Evolutionary conservation across 1,140 invertebrate genomes (phyloP), one percentile per base, ranked within the genome.

Genomic region (Agrilus planipennis): DNA sequence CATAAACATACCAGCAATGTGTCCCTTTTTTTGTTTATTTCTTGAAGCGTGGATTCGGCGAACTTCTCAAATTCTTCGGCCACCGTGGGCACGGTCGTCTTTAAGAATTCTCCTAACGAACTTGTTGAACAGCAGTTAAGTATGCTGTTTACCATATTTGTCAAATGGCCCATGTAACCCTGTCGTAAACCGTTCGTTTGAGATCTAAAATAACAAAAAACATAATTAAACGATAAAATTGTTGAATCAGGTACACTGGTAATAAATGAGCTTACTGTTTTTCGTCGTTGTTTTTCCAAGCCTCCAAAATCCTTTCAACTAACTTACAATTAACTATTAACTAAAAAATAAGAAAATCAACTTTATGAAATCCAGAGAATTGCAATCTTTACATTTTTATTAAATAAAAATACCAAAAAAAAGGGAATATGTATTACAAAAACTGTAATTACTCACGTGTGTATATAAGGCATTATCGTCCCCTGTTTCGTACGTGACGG

Each of bases 1-100:
- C 1, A 28, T 32, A 3, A 18, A 60, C 54, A 56, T 60, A 73
- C 73, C 61, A 74, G 49, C 45, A 58, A 41, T 39, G 72, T 66
- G 51, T 72, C 59, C 54, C 81, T 77, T 46, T 62, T 69, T 39
- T 73, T 72, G 57, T 81, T 82, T 6, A 74, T 66, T 53, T 76
- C 72, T 19, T 60, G 53, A 39, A 84, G 54, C 27, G 71, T 60
- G 19, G 60, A 67, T 30, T 63, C 60, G 16, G 75, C 63, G 65
- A 81, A 78, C 18, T 64, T 59, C 31, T 76, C 65, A 74, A 81
- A 79, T 42, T 65, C 64, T 39, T 69, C 58, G 38, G 60, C 62
- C 46, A 77, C 70, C 35, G 72, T 63, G 30, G 71, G 60, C 30
- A 78, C 51, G 52, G 75, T 73, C 56, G 64, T 55, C 38, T 67